Conservation (phyloP, 64 coral and sea anemone species). For the Catalaphyllia jardinei region DNA sequence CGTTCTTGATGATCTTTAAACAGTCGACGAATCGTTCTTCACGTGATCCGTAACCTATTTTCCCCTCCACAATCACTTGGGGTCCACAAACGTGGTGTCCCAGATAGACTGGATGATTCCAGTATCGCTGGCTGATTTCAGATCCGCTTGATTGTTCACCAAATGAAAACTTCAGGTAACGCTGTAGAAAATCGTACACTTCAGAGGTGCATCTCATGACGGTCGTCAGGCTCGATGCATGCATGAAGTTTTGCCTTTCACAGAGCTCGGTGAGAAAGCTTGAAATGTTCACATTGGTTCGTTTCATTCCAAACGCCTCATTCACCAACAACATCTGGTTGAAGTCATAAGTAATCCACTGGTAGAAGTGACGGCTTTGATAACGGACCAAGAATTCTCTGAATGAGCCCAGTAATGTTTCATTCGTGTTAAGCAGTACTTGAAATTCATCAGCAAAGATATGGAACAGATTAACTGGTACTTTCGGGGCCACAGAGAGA, state of each 20-base stretch:
- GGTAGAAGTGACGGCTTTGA: neutral
- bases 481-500: neutral
- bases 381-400: conserved; percentile 1
- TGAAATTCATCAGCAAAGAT: conserved; percentile 61
- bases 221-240: conserved; percentile 46
- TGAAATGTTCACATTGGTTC: neutral
- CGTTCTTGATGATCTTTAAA: conserved; percentile 21
- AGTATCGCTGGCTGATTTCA: neutral
- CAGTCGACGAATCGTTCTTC: conserved; percentile 25
- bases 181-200: conserved; percentile 18
- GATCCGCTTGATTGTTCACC: neutral
- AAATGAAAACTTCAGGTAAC: conserved; percentile 23
- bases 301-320: conserved; percentile 22
- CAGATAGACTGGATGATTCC: conserved; percentile 33
- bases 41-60: conserved; percentile 24
- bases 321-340: conserved; percentile 31
- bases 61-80: conserved; percentile 10
- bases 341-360: conserved; percentile 49
- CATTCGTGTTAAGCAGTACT: neutral
- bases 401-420: neutral
- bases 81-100: conserved; percentile 54
- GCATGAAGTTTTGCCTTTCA: conserved; percentile 27
- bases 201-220: conserved; percentile 54
- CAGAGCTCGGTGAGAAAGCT: conserved; percentile 17
- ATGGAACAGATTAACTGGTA: neutral